Evolutionary conservation across 2,797 vertebrate genomes (phyloP).

Genomic region (Acanthurus lineatus): DNA sequence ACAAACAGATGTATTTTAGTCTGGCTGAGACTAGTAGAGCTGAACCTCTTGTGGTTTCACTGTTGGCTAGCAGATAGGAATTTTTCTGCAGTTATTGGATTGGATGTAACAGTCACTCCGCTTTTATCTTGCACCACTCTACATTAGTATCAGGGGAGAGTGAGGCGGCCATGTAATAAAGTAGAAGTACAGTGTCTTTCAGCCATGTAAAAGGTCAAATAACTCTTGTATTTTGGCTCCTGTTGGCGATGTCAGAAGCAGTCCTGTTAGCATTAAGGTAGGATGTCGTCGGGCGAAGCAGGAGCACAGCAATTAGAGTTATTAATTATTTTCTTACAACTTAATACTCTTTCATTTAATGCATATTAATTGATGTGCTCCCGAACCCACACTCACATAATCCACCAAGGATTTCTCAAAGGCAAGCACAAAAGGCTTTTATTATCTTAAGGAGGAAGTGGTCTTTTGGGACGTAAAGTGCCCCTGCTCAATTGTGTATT

Average conservation of each 20-base stretch:
- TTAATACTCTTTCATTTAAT: slow-evolving; percentile 84
- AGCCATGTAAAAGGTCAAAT: slow-evolving; percentile 68
- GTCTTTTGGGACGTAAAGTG: slow-evolving; percentile 78
- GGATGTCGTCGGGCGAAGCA: slow-evolving; percentile 40
- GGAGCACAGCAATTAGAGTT: slow-evolving; percentile 73
- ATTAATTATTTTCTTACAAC: slow-evolving; percentile 82
- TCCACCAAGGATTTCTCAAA: slow-evolving; percentile 85
- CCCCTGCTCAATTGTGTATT: slow-evolving; percentile 77
- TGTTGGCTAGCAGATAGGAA: slow-evolving; percentile 36
- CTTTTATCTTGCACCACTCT: slow-evolving; percentile 49
- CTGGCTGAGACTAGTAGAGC: slow-evolving; percentile 33
- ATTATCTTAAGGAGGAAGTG: slow-evolving; percentile 82
- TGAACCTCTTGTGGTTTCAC: slow-evolving; percentile 48
- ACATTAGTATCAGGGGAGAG: slow-evolving; percentile 51
- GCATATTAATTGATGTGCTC: slow-evolving; percentile 84
- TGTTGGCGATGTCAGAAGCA: slow-evolving; percentile 34
- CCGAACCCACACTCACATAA: slow-evolving; percentile 72
- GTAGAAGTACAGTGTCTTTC: slow-evolving; percentile 57
- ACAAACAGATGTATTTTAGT: slow-evolving; percentile 72
- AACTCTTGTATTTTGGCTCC: slow-evolving; percentile 31
- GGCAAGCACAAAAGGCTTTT: slow-evolving; percentile 84
- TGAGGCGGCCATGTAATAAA: slow-evolving; percentile 53
- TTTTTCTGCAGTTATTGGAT: slow-evolving; percentile 34
- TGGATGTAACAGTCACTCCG: slow-evolving; percentile 48
- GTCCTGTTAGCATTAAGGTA: slow-evolving; percentile 54